Percentiles rank a stretch among this genome's conserved stretches.
Conservation (phyloP, 1,140 invertebrate genomes). For the Drosophila gunungcola region DNA sequence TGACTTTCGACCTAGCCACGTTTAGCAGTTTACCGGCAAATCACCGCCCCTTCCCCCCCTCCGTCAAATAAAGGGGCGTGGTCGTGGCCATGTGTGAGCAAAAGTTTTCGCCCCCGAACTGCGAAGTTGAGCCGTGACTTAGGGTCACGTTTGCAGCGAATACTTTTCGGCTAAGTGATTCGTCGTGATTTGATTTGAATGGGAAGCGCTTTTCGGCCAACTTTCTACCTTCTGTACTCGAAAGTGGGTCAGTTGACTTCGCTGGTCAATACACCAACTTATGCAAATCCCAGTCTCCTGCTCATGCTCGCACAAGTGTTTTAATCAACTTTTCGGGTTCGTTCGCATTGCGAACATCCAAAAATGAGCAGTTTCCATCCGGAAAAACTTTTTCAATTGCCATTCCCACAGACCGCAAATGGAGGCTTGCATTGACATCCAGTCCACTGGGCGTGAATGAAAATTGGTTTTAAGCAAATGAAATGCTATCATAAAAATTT, state of each 20-base stretch:
- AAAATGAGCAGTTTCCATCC: constrained; percentile 37
- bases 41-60: constrained; percentile 25
- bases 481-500: constrained; percentile 47
- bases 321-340: constrained; percentile 59
- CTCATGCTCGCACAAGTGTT: constrained; percentile 23
- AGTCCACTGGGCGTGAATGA: constrained; percentile 5
- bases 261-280: constrained; percentile 59
- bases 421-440: constrained; percentile 12
- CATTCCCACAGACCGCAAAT: constrained; percentile 48
- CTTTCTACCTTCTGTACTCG: background rate
- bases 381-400: constrained; percentile 67
- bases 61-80: background rate
- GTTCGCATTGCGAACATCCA: constrained; percentile 43
- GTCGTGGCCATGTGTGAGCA: constrained; percentile 29
- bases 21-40: constrained; percentile 78
- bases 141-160: constrained; percentile 53
- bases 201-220: constrained; percentile 24
- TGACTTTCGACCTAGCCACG: constrained; percentile 69
- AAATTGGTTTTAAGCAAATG: constrained; percentile 48
- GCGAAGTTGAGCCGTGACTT: constrained; percentile 64
- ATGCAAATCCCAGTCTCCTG: constrained; percentile 29
- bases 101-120: constrained; percentile 35
- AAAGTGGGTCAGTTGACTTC: constrained; percentile 70
- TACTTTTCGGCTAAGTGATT: constrained; percentile 75
- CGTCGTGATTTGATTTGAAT: constrained; percentile 76